Conservation (phyloP, 1,140 invertebrate species). For the Hermetia illucens region DNA sequence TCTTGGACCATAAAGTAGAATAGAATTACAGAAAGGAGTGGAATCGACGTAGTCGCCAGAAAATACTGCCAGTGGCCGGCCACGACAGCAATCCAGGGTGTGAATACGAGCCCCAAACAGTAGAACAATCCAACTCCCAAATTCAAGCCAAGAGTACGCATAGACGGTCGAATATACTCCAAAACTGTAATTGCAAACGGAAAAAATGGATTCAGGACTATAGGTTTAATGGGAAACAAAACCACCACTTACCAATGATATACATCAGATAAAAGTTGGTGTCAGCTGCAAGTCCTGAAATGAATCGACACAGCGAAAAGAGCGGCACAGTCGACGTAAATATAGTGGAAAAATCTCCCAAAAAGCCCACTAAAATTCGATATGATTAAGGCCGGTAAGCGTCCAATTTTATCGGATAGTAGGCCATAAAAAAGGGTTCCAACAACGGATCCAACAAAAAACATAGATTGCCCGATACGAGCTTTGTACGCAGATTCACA, state of each 20-base stretch:
- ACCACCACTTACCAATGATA: slow-evolving; percentile 37
- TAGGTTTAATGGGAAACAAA: background rate
- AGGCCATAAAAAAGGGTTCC: slow-evolving; percentile 41
- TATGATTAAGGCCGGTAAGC: slow-evolving; percentile 39
- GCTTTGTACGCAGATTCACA: slow-evolving; percentile 42
- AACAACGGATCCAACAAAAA: slow-evolving; percentile 43
- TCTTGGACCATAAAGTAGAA: slow-evolving; percentile 42
- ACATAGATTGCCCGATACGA: slow-evolving; percentile 41
- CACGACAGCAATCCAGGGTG: slow-evolving; percentile 40
- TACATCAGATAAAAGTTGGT: slow-evolving; percentile 49
- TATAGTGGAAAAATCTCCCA: slow-evolving; percentile 39
- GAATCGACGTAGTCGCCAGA: slow-evolving; percentile 35
- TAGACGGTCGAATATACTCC: slow-evolving; percentile 42
- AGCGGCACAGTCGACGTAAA: slow-evolving; percentile 32
- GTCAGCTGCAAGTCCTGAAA: slow-evolving; percentile 44
- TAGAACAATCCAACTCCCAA: slow-evolving; percentile 44
- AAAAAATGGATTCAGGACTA: background rate
- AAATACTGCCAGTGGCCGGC: slow-evolving; percentile 38
- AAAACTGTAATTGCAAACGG: slow-evolving; percentile 31
- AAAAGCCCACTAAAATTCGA: slow-evolving; percentile 37
- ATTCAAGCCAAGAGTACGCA: slow-evolving; percentile 42
- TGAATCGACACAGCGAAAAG: slow-evolving; percentile 38
- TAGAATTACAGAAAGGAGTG: slow-evolving; percentile 32
- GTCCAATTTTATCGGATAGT: slow-evolving; percentile 40
- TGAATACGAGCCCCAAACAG: slow-evolving; percentile 36